Evolutionary conservation across 2,797 vertebrate genomes (phyloP).

Genomic region (Mormyrus proboscirostris): DNA sequence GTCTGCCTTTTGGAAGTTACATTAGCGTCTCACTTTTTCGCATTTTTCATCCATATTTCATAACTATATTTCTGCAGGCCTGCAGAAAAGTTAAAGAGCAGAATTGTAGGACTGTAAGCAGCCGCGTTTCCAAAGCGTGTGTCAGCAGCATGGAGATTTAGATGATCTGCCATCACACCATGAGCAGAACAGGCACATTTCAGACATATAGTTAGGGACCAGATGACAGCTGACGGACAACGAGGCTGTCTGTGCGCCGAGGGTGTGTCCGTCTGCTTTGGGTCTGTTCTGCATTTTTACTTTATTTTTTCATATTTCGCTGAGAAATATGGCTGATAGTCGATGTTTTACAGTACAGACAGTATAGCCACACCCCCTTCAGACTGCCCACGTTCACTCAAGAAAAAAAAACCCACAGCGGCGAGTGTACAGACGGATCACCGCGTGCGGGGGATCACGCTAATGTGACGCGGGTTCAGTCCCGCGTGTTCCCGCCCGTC

Average conservation of each 20-base stretch:
- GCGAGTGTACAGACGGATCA: neutral
- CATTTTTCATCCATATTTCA: neutral
- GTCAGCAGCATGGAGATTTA: constrained; percentile 47
- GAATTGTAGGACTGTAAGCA: neutral
- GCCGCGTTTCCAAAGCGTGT: neutral
- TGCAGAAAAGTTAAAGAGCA: constrained; percentile 6
- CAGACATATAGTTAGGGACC: constrained; percentile 31
- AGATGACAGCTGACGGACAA: constrained; percentile 19
- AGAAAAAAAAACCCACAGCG: neutral
- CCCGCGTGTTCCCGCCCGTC: too few species aligned
- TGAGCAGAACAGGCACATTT: constrained; percentile 4
- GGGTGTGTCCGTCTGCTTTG: neutral
- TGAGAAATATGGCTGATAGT: constrained; percentile 65
- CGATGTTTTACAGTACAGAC: constrained; percentile 84
- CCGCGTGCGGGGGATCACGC: neutral
- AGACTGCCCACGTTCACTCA: constrained; percentile 63
- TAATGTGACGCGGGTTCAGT: neutral
- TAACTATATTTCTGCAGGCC: constrained; percentile 5
- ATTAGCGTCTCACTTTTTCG: neutral
- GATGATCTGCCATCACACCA: constrained; percentile 36
- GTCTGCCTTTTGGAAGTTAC: constrained; percentile 17
- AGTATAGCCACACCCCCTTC: constrained; percentile 79
- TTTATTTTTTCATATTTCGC: constrained; percentile 37
- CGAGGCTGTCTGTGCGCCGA: neutral
- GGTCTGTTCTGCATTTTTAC: constrained; percentile 3